Conservation (phyloP, 2,113 vertebrate species). For the Holacanthus passer region DNA sequence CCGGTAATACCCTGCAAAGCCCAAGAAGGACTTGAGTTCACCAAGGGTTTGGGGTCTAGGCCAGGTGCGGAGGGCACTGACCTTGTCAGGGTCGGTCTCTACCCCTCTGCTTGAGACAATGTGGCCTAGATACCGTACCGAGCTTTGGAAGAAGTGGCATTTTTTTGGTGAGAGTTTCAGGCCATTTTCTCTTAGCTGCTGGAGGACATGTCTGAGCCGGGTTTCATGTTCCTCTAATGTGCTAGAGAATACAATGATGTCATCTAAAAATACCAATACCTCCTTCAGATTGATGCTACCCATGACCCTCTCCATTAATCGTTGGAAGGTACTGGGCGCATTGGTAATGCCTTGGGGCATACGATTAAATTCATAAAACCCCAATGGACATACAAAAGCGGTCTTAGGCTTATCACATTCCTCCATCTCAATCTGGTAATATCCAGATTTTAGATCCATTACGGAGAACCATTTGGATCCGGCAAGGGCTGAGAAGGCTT, state of each 20-base stretch:
- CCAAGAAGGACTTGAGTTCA: background rate
- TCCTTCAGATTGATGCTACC: background rate
- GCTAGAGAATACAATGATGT: background rate
- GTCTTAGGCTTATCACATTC: background rate
- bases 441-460: background rate
- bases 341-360: background rate
- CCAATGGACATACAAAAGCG: background rate
- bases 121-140: background rate
- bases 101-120: background rate
- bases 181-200: background rate
- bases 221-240: background rate
- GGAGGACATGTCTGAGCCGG: background rate
- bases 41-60: background rate
- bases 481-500: background rate
- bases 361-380: background rate
- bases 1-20: background rate
- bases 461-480: background rate
- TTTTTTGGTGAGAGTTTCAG: background rate
- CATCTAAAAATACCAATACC: background rate
- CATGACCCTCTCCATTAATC: background rate
- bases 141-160: background rate
- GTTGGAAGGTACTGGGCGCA: background rate
- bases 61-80: background rate
- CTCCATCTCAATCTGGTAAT: background rate
- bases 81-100: background rate